Evolutionary conservation across 2,888 invertebrate genomes (phyloP).

Genomic region (Heterodera filipjevi): DNA sequence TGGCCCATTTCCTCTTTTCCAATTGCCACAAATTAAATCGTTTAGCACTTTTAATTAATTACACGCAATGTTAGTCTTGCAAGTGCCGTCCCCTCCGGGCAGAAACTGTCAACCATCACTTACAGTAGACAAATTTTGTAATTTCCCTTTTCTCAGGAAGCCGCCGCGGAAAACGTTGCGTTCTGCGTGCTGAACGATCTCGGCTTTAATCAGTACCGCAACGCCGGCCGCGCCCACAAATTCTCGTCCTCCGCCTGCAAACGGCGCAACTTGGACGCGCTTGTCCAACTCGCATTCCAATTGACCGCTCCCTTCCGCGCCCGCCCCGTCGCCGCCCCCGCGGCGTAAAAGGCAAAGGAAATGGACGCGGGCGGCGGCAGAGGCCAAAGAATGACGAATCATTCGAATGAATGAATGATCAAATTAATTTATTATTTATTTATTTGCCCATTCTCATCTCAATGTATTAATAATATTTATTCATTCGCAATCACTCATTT

Average conservation of each 20-base stretch:
- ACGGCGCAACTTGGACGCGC: conserved; percentile 12
- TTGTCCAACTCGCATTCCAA: not conserved
- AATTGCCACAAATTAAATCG: not conserved
- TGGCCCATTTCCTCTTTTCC: not conserved
- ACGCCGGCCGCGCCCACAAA: conserved; percentile 17
- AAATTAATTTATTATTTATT: no score
- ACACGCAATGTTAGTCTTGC: not conserved
- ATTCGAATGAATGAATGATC: no score
- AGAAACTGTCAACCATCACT: not conserved
- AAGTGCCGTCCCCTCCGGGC: not conserved
- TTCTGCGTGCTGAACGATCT: conserved; percentile 21
- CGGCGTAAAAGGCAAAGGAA: not conserved
- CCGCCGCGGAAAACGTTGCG: conserved; percentile 29
- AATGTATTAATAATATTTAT: no score
- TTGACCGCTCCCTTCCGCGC: conserved; percentile 10
- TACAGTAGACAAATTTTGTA: no score
- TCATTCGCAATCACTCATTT: not conserved
- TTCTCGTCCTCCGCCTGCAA: conserved; percentile 7
- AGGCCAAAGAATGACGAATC: not conserved
- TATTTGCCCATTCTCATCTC: no score
- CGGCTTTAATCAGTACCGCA: conserved; percentile 16
- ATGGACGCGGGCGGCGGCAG: not conserved
- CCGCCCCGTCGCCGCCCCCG: not conserved
- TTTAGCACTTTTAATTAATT: not conserved
- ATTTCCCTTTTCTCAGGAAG: conserved; percentile 20